Base-by-base conservation (phyloP, 2,888 invertebrate species). In the Amorpha juglandis region DNA sequence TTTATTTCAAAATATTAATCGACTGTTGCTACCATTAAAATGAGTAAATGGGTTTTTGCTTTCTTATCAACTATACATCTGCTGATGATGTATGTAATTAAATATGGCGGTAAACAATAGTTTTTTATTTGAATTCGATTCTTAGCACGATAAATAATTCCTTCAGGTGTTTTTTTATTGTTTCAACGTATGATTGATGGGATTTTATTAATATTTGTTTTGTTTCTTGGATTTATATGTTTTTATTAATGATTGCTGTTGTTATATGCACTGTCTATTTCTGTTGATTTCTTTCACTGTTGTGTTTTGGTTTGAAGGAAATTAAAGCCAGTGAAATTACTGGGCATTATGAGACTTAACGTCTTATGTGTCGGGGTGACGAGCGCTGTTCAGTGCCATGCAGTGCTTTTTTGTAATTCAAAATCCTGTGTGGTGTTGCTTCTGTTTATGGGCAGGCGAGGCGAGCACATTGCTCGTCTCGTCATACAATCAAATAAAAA, bases 61-160 rank as follows among this genome's bases (percentile, higher is more conserved):
- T 27, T 27, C 27, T 1, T 67, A 70, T 66, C 71, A 64, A 71
- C 62, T 38, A 69, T 14, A 33, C 64, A 55, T 55, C 38, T 58
- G 58, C 38, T 58, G 42, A 42, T 58, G 42, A 42, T 58, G 42
- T 58, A 19, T 58, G 58, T 58, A 58, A 58, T 58, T 58, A 58
- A 58, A 42, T 42, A 58, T 58, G 58, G 58, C 58, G 42, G 42
- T 19, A 9, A 12, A 58, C 58, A 42, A 42, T 58, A 9, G 58
- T 58, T 58, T 58, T n/a, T 58, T 42, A 19, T 42, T 11, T 38
- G 19, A 42, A 12, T 58, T 58, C 42, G 58, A 58, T 58, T 58
- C 19, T 19, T 42, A 6, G 58, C 42, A 33, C 33, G 8, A 50
- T 50, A 19, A 52, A 42, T 58, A 14, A 19, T 19, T 58, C 16